Conservation (phyloP, 2,113 vertebrate genomes). For the Lepisosteus osseus region DNA sequence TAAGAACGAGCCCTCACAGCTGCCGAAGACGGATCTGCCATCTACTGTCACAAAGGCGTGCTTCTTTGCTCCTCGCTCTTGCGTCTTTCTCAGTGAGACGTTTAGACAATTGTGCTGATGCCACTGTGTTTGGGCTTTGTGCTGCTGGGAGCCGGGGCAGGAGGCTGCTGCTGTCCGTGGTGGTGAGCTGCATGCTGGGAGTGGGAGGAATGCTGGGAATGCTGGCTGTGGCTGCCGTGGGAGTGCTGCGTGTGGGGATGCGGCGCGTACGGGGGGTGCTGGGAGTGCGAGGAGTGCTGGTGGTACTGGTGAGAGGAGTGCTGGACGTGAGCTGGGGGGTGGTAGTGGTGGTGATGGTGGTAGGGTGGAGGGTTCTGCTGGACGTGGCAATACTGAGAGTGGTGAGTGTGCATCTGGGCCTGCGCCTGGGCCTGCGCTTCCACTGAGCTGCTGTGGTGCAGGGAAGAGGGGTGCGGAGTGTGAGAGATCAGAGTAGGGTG, state of each 20-base stretch:
- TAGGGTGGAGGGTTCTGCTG: conserved; percentile 90
- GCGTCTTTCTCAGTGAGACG: conserved; percentile 11
- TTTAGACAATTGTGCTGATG: conserved; percentile 92
- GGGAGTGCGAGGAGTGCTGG: conserved; percentile 55
- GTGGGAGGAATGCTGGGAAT: conserved; percentile 64
- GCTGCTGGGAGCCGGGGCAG: conserved; percentile 57
- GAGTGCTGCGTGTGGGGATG: conserved; percentile 57
- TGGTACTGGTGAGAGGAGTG: conserved; percentile 77
- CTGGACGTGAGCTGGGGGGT: conserved; percentile 81
- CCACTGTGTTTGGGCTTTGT: conserved; percentile 92
- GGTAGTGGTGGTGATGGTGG: conserved; percentile 92
- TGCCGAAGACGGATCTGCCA: conserved; percentile 10
- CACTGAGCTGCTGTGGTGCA: conserved; percentile 68
- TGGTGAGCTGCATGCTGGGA: conserved; percentile 63
- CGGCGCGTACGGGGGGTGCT: conserved; percentile 59
- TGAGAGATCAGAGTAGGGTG: conserved; percentile 76
- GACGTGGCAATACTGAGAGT: conserved; percentile 79
- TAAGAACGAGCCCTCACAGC: conserved; percentile 33
- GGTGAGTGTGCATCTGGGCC: conserved; percentile 67
- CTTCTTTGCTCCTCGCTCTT: conserved; percentile 19
- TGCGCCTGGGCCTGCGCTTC: conserved; percentile 65
- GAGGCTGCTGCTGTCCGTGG: conserved; percentile 72
- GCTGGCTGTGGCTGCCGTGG: conserved; percentile 60
- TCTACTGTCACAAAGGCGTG: conserved; percentile 6
- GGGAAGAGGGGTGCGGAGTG: conserved; percentile 57